phyloP scores from a whole-genome alignment of 2,797 vertebrate species.

The Notolabrus celidotus region DNA sequence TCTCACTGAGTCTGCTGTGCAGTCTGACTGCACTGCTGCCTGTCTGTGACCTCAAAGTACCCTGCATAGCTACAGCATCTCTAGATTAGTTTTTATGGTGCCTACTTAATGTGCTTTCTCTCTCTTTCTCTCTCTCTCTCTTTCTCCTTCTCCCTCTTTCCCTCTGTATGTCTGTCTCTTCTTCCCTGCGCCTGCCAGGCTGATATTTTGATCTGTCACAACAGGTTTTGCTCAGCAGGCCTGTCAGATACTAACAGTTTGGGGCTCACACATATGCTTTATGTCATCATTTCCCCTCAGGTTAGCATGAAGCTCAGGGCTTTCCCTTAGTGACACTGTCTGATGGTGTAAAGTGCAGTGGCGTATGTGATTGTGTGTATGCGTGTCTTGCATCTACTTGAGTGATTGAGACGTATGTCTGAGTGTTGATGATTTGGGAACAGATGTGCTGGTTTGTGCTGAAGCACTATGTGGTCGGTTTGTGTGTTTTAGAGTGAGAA shows the following conservation, averaged over 20 bases:
- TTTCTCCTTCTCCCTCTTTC: conserved; percentile 16
- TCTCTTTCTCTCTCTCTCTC: conserved; percentile 11
- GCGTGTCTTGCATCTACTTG: neutral
- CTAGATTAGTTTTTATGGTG: conserved; percentile 34
- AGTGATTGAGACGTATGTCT: neutral
- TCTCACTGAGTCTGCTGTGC: conserved; percentile 46
- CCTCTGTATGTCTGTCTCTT: conserved; percentile 17
- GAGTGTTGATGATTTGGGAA: conserved; percentile 16
- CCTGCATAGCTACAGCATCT: conserved; percentile 28
- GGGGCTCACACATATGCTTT: conserved; percentile 73
- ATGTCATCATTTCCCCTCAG: conserved; percentile 67
- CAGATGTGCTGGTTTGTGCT: neutral
- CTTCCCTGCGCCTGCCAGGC: conserved; percentile 39
- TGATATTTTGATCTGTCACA: conserved; percentile 77
- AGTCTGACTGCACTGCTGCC: conserved; percentile 17
- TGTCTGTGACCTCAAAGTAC: conserved; percentile 62
- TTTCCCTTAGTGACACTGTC: conserved; percentile 43
- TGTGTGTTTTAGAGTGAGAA: neutral
- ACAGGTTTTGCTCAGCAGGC: conserved; percentile 67
- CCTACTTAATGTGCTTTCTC: conserved; percentile 44
- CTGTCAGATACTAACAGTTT: conserved; percentile 56
- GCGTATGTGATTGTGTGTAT: conserved; percentile 21
- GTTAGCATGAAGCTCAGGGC: conserved; percentile 59
- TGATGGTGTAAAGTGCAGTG: conserved; percentile 59
- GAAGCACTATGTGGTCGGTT: neutral